These are phyloP conservation scores for Abrostola triplasia DNA, from an alignment of 2,888 invertebrate species.

Conservation along the genomic window DNA sequence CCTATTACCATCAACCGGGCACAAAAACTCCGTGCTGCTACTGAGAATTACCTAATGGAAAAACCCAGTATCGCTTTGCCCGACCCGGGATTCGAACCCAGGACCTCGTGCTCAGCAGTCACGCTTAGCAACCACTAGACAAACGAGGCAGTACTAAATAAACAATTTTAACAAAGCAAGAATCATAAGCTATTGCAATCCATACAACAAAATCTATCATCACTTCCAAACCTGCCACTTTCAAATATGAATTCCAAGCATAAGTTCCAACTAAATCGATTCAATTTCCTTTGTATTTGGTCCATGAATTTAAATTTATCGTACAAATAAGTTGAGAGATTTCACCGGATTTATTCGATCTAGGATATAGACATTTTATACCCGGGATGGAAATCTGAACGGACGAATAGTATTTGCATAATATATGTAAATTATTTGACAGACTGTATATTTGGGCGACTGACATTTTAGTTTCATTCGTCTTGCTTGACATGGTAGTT, in stretches of 20 bases:
- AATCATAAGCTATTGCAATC: not conserved
- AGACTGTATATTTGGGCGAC: not conserved
- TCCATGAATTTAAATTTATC: conserved; percentile 2
- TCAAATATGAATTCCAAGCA: not conserved
- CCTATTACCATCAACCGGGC: too few species aligned
- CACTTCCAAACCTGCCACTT: not conserved
- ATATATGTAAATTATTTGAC: conserved; percentile 4
- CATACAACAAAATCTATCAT: not conserved
- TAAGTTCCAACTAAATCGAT: not conserved
- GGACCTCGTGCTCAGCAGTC: too few species aligned
- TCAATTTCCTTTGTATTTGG: conserved; percentile 4
- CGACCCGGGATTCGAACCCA: too few species aligned
- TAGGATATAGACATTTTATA: not conserved
- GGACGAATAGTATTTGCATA: not conserved
- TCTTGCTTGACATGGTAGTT: too few species aligned
- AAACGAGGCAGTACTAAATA: not conserved
- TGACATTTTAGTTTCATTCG: too few species aligned
- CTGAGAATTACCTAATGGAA: too few species aligned
- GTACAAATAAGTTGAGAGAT: conserved; percentile 12
- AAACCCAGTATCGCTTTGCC: too few species aligned
- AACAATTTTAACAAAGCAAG: not conserved
- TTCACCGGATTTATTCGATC: not conserved
- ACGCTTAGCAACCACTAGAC: too few species aligned
- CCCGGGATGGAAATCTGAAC: not conserved
- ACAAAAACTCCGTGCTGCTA: too few species aligned